These are phyloP conservation scores for Notodonta ziczac DNA, from an alignment of 2,888 invertebrate species.

Conservation along the genomic window DNA sequence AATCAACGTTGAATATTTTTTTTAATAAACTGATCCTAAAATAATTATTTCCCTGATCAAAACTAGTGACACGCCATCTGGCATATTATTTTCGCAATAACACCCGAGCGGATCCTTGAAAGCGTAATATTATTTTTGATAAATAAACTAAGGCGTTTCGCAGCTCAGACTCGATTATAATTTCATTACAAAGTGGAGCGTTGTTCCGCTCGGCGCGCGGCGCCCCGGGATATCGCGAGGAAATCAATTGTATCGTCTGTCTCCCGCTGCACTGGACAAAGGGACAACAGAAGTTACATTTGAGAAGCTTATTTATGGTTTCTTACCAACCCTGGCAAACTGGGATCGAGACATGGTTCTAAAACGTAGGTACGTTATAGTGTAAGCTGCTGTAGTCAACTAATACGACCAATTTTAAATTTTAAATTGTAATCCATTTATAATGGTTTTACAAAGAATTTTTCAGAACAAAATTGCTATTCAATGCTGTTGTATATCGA, in stretches of 20 bases:
- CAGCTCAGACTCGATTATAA: slow-evolving; percentile 56
- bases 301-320: not conserved
- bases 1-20: no score
- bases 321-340: no score
- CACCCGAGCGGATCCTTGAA: slow-evolving; percentile 40
- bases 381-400: no score
- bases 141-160: slow-evolving; percentile 52
- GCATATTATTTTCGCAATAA: slow-evolving; percentile 41
- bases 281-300: slow-evolving; percentile 10
- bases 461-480: no score
- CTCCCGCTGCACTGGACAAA: slow-evolving; percentile 6
- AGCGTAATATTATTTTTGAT: slow-evolving; percentile 63
- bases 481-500: no score
- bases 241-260: slow-evolving; percentile 41
- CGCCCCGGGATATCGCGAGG: slow-evolving; percentile 39
- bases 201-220: slow-evolving; percentile 40
- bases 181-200: slow-evolving; percentile 55
- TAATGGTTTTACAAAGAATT: no score
- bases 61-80: not conserved
- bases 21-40: not conserved
- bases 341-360: no score
- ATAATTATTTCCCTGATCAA: not conserved
- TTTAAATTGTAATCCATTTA: no score
- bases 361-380: no score
- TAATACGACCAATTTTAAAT: no score